phyloP scores from a whole-genome alignment of 2,113 vertebrate species.

The Stictonetta naevosa region DNA sequence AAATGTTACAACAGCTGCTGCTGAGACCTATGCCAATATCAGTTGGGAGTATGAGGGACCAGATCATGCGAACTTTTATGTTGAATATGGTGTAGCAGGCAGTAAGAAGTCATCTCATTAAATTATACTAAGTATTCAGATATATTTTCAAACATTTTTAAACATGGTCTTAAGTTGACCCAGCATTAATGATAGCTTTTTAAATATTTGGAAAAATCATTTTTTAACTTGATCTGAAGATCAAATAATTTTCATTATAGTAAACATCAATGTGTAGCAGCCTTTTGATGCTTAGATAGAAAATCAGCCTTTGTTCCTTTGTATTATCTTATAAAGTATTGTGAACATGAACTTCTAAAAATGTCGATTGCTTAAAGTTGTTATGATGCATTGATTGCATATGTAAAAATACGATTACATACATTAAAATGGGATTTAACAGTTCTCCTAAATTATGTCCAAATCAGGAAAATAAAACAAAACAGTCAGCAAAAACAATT shows the following conservation, averaged over 20 bases:
- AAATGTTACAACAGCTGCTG: constrained; percentile 85
- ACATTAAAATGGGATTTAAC: background rate
- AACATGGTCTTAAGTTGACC: background rate
- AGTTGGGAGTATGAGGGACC: constrained; percentile 95
- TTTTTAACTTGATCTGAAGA: background rate
- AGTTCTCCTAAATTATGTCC: background rate
- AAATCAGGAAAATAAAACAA: background rate
- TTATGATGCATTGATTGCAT: background rate
- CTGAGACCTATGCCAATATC: constrained; percentile 89
- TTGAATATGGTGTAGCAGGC: constrained; percentile 92
- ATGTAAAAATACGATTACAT: background rate
- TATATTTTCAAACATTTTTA: constrained; percentile 45
- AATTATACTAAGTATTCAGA: constrained; percentile 59
- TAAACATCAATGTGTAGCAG: background rate
- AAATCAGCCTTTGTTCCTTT: constrained; percentile 58
- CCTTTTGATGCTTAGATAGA: background rate
- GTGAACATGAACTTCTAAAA: background rate
- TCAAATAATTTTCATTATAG: constrained; percentile 13
- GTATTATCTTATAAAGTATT: constrained; percentile 14
- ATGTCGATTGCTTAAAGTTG: background rate
- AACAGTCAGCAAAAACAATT: background rate
- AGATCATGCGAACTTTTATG: constrained; percentile 87
- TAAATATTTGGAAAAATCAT: background rate
- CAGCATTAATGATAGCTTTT: constrained; percentile 27
- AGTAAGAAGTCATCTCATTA: constrained; percentile 87